Base-by-base conservation (phyloP, 2,888 invertebrate genomes). In the Brachynemurus nebulosus region DNA sequence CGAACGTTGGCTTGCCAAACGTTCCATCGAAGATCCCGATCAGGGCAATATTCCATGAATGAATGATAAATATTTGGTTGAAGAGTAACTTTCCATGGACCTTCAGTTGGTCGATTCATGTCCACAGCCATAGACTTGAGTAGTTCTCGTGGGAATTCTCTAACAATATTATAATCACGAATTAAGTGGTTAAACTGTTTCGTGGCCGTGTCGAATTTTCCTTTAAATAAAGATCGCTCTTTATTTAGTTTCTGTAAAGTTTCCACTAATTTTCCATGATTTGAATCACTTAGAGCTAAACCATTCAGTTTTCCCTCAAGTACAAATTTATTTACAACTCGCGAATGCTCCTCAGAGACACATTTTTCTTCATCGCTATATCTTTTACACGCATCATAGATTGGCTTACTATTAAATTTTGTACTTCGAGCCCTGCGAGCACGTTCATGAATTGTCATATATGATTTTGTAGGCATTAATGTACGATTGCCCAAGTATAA, bases 281-380 rank as follows among this genome's bases (percentile, higher is more conserved):
- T 67, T 1, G 65, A 64, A 1, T 70, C 69, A 36, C 67, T 61
- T 1, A 91, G 61, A 37, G 80, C 78, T 35, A 90, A 65, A 0
- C 92, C 93, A 61, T 89, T 89, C 2, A 92, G 66, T 58, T 74
- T 78, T 3, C 86, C 88, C 66, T 93, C 92, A 12, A 88, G 61
- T 42, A 80, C 61, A 60, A 80, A 89, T 64, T 90, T 90, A 40
- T 78, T 70, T 8, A 90, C 64, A 9, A 92, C 64, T 48, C 86
- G 71, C 48, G 69, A 71, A 61, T 90, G 71, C 65, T 83, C 76
- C 53, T 74, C 70, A 50, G 62, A 63, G 46, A 67, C 51, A 47
- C 60, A 56, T 51, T 54, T 55, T 40, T 61, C 55, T 39, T 67
- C 34, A 42, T 47, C 40, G 6, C 52, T 40, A 19, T 37, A 37